phyloP scores from a whole-genome alignment of 2,888 invertebrate genomes.

The Argyresthia albistria region DNA sequence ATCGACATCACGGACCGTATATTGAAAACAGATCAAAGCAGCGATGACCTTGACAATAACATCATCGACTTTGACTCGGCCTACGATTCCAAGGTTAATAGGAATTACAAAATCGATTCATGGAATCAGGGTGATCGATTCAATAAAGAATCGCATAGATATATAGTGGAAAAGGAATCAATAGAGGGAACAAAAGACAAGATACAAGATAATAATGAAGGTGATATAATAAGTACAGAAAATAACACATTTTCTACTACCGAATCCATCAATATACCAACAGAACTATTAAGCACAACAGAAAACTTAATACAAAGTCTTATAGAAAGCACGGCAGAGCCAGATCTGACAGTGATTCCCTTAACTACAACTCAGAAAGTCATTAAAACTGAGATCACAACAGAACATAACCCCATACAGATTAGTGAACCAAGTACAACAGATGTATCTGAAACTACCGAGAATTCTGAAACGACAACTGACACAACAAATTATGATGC shows the following conservation, averaged over 20 bases:
- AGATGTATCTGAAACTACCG: slow-evolving; percentile 2
- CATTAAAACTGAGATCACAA: slow-evolving; percentile 12
- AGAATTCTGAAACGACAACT: neutral
- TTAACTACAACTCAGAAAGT: slow-evolving; percentile 35
- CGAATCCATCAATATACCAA: slow-evolving; percentile 49
- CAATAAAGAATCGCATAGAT: slow-evolving; percentile 45
- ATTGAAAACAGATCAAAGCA: slow-evolving; percentile 13
- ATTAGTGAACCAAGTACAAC: slow-evolving; percentile 16
- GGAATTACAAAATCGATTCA: slow-evolving; percentile 37
- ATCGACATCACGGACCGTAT: slow-evolving; percentile 25
- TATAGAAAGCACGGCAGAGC: slow-evolving; percentile 43
- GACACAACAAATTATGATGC: slow-evolving; percentile 13
- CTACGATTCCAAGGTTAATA: slow-evolving; percentile 43
- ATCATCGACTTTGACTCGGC: slow-evolving; percentile 60
- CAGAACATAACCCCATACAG: slow-evolving; percentile 18
- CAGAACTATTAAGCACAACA: slow-evolving; percentile 57
- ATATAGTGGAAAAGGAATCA: slow-evolving; percentile 34
- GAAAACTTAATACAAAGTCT: slow-evolving; percentile 35
- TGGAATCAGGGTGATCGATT: slow-evolving; percentile 28
- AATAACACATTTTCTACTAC: slow-evolving; percentile 15
- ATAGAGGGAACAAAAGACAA: slow-evolving; percentile 13
- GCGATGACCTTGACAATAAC: slow-evolving; percentile 44
- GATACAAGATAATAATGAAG: slow-evolving; percentile 11
- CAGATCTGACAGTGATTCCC: slow-evolving; percentile 54
- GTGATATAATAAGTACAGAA: slow-evolving; percentile 15